Base-by-base conservation (phyloP, 2,797 vertebrate genomes). In the Echiichthys vipera region DNA sequence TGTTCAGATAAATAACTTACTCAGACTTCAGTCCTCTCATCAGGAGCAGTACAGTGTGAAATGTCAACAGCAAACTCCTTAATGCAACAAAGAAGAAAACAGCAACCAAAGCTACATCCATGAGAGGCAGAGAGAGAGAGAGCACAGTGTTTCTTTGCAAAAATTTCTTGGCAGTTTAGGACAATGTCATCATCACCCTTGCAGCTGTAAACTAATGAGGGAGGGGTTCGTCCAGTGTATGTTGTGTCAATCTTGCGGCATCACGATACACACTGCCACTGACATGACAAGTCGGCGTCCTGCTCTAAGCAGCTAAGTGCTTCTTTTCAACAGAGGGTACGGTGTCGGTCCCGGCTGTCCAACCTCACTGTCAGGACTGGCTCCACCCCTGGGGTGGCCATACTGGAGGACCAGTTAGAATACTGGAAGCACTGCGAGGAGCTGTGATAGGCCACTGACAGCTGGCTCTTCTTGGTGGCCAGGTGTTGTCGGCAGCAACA, bases 401-500 rank as follows among this genome's bases (percentile, higher is more conserved):
- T 90, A 55, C 97, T 97, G 88, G 95, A 95, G 83, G 96, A 95
- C 95, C 96, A 97, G 90, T 97, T 97, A 88, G 96, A 95, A 58
- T 92, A 97, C 96, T 95, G 94, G 89, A 94, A 94, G 84, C 92
- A 94, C 89, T 99, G 97, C 92, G 98, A 98, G 91, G 94, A 94
- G 90, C 93, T 93, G 93, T 99, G 97, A 95, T 99, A 99, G 95
- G 97, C 96, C 96, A 98, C 97, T 88, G 97, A 97, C 93, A 96
- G 96, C 93, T 97, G 96, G 84, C 95, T 99, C 96, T 98, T 99
- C 96, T 98, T 97, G 95, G 96, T 96, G 93, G 96, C 96, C 95
- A 97, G 97, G 95, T 96, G 97, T 95, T 97, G 98, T 84, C 96
- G 96, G 91, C 96, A 97, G 95, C 97, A 97, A 96, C 98, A 97